These are phyloP conservation scores for Brenthis ino DNA, from an alignment of 2,888 invertebrate species.

Conservation along the genomic window DNA sequence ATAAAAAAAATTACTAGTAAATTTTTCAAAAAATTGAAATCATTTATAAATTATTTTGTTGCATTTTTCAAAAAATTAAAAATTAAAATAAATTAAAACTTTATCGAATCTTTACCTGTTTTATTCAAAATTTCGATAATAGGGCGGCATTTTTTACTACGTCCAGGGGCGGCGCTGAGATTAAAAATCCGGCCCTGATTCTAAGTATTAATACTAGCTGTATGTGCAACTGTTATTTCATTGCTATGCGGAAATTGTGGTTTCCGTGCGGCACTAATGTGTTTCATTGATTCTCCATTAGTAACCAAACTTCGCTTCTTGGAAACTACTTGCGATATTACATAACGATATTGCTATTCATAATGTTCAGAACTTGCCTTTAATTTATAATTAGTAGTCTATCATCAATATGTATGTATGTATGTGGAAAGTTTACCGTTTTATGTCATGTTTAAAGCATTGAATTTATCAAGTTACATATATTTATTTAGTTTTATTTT, in stretches of 20 bases:
- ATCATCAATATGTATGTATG: neutral
- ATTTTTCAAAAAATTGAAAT: too few species aligned
- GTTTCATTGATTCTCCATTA: slow-evolving; percentile 26
- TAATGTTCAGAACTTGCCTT: neutral
- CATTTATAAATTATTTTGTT: too few species aligned
- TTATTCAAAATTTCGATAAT: too few species aligned
- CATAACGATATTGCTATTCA: slow-evolving; percentile 6
- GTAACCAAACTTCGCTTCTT: slow-evolving; percentile 10
- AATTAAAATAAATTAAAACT: too few species aligned
- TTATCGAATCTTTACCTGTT: too few species aligned
- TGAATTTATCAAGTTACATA: too few species aligned
- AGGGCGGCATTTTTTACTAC: too few species aligned
- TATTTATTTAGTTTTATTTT: too few species aligned
- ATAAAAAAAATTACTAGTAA: too few species aligned
- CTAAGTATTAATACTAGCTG: neutral
- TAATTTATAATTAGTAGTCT: neutral
- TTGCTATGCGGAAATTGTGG: slow-evolving; percentile 1
- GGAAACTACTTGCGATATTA: slow-evolving; percentile 11
- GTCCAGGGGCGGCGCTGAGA: too few species aligned
- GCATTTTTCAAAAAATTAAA: too few species aligned
- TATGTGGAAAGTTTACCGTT: neutral
- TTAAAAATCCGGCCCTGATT: neutral
- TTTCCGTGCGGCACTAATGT: neutral
- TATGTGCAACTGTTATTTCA: slow-evolving; percentile 1
- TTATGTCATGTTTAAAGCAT: too few species aligned